Evolutionary conservation across 2,113 vertebrate genomes (phyloP).

Genomic region (Zootoca vivipara): DNA sequence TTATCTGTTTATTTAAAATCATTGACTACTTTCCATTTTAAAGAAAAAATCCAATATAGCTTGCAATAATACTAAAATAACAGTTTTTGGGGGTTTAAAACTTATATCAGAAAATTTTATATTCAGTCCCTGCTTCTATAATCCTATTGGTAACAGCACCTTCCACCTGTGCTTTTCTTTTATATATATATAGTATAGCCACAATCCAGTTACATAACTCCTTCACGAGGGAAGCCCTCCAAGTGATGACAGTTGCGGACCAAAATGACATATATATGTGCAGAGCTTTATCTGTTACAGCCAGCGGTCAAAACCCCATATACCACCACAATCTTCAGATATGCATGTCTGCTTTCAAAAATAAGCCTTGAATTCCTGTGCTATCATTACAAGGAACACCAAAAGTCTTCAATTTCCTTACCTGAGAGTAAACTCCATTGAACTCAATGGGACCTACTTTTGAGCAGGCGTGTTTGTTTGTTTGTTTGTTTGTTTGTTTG

Average conservation of each 20-base stretch:
- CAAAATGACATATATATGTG: background rate
- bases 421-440: background rate
- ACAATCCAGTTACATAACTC: background rate
- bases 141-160: background rate
- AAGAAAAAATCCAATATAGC: background rate
- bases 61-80: background rate
- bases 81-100: background rate
- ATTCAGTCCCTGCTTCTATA: background rate
- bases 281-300: background rate
- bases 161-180: background rate
- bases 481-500: no score
- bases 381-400: background rate
- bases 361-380: background rate
- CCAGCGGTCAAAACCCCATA: background rate
- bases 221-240: background rate
- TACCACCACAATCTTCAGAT: background rate
- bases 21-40: background rate
- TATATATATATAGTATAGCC: background rate
- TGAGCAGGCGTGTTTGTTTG: no score
- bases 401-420: background rate
- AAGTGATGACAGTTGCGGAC: background rate
- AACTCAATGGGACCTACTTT: background rate
- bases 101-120: background rate
- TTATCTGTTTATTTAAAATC: background rate
- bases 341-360: background rate